Evolutionary conservation across 1,140 invertebrate genomes (phyloP).

Genomic region (Cherax quadricarinatus): DNA sequence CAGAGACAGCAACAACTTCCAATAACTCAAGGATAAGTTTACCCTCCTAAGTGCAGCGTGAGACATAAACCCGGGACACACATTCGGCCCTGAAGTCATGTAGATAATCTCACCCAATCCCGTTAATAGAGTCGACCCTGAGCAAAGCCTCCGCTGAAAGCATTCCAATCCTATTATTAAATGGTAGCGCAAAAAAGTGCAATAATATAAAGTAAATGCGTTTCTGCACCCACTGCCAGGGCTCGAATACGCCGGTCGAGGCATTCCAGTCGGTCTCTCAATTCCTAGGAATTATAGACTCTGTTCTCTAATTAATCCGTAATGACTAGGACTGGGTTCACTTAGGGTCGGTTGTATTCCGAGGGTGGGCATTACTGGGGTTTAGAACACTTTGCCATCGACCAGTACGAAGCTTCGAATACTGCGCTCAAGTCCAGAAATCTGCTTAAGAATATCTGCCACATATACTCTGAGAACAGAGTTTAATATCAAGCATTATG

Average conservation of each 20-base stretch:
- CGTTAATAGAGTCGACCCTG: not conserved
- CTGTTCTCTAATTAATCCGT: not conserved
- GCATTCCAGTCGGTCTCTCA: not conserved
- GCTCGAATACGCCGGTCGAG: not conserved
- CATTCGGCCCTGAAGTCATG: not conserved
- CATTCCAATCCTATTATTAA: not conserved
- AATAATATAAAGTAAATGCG: not conserved
- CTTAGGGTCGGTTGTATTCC: not conserved
- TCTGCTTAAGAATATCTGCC: no score
- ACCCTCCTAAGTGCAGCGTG: no score
- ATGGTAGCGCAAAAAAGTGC: not conserved
- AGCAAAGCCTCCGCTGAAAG: not conserved
- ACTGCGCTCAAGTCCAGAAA: no score
- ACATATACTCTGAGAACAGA: no score
- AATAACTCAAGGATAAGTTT: no score
- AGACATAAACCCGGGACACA: not conserved
- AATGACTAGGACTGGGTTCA: not conserved
- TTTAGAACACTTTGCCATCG: not conserved
- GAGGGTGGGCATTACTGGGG: not conserved
- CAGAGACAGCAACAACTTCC: no score
- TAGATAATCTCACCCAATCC: not conserved
- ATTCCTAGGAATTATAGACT: not conserved
- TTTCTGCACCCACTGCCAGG: not conserved
- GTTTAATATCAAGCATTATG: no score
- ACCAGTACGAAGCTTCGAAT: no score